phyloP scores from a whole-genome alignment of 1,140 invertebrate genomes.

The Cyphomyrmex costatus region DNA sequence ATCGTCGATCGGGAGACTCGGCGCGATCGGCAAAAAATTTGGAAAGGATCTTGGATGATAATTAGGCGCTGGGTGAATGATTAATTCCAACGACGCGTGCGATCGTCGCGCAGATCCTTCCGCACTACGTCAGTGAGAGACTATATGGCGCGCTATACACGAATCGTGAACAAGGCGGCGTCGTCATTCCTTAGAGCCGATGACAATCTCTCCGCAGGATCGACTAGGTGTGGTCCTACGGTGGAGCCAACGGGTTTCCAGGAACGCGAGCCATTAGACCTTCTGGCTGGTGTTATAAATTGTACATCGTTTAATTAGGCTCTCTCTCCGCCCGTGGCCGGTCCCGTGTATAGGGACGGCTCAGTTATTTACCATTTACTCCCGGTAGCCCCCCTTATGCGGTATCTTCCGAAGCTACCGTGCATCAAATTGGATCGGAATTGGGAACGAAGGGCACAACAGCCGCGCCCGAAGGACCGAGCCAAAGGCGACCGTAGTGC shows the following conservation, averaged over 20 bases:
- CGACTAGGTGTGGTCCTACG: slow-evolving; percentile 86
- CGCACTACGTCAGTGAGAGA: slow-evolving; percentile 1
- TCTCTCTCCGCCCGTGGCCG: slow-evolving; percentile 76
- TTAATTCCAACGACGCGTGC: slow-evolving; percentile 46
- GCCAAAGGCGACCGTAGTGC: slow-evolving; percentile 41
- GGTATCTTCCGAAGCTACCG: slow-evolving; percentile 80
- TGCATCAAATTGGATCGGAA: slow-evolving; percentile 84
- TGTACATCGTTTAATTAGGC: slow-evolving; percentile 87
- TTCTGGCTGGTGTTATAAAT: slow-evolving; percentile 87
- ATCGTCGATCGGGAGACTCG: neutral
- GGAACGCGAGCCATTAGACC: slow-evolving; percentile 87
- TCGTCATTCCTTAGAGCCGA: slow-evolving; percentile 77
- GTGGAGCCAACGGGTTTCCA: slow-evolving; percentile 84
- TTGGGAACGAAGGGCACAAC: slow-evolving; percentile 69
- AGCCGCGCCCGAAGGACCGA: slow-evolving; percentile 1
- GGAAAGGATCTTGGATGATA: neutral
- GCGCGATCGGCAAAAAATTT: neutral
- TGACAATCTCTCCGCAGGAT: slow-evolving; percentile 79
- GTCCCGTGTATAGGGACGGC: slow-evolving; percentile 77
- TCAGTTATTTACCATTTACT: slow-evolving; percentile 85
- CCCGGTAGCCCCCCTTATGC: slow-evolving; percentile 70
- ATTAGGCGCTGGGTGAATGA: slow-evolving; percentile 18
- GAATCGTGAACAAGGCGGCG: slow-evolving; percentile 62
- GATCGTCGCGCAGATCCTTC: slow-evolving; percentile 38
- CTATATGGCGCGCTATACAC: slow-evolving; percentile 26